Evolutionary conservation across 2,113 vertebrate genomes (phyloP).

Genomic region (Amazona vittata): DNA sequence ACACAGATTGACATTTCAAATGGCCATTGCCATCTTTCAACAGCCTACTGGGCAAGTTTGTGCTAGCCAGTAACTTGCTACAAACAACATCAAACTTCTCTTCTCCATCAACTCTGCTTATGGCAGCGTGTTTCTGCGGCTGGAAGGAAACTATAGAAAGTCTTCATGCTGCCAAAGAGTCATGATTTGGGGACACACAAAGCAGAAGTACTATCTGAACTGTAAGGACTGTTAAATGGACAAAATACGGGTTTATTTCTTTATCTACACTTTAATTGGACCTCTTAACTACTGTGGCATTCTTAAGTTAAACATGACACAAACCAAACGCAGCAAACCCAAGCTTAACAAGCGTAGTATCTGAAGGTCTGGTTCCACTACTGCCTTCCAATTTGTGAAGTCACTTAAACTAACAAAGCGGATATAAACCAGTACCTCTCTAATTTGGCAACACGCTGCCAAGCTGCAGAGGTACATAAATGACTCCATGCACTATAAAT

Average conservation of each 20-base stretch:
- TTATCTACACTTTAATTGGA: rapidly evolving
- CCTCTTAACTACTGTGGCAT: neutral
- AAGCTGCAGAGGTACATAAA: neutral
- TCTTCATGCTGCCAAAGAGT: neutral
- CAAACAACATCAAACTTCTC: neutral
- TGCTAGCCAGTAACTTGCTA: neutral
- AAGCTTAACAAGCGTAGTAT: neutral
- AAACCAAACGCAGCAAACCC: neutral
- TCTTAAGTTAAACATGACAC: neutral
- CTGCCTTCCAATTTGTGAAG: neutral
- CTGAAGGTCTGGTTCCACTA: neutral
- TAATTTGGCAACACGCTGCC: neutral
- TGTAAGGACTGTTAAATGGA: neutral
- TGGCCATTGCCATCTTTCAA: rapidly evolving
- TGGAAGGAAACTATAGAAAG: neutral
- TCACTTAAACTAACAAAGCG: constrained; percentile 20
- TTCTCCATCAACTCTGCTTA: neutral
- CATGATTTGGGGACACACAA: neutral
- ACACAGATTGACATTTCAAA: neutral
- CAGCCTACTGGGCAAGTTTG: neutral
- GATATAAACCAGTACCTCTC: neutral
- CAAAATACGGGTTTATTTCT: neutral
- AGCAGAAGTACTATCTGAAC: neutral
- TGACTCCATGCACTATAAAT: neutral
- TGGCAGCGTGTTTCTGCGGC: neutral